phyloP scores from a whole-genome alignment of 2,113 vertebrate genomes.

The Elachura formosa region DNA sequence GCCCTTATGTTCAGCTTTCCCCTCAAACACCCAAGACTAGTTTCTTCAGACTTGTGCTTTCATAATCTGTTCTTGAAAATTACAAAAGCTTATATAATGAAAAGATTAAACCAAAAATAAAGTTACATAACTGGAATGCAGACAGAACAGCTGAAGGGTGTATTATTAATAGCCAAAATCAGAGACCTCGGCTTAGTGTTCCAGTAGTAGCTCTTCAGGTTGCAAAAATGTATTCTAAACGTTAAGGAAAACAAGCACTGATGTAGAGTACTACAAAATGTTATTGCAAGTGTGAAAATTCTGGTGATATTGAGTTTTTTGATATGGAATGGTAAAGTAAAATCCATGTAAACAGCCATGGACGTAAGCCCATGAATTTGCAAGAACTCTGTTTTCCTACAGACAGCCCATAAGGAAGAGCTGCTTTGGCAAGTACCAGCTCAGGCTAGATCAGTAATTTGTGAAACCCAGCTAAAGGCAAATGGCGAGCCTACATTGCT shows the following conservation, averaged over 20 bases:
- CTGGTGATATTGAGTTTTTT: neutral
- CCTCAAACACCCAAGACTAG: neutral
- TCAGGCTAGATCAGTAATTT: neutral
- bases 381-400: neutral
- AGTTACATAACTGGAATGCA: slow-evolving; percentile 34
- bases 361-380: neutral
- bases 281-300: neutral
- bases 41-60: neutral
- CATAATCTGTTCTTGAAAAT: slow-evolving; percentile 11
- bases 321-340: neutral
- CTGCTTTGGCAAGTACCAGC: neutral
- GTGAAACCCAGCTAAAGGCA: neutral
- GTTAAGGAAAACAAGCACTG: neutral
- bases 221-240: neutral
- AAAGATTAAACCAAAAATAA: slow-evolving; percentile 17
- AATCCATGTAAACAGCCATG: neutral
- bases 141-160: slow-evolving; percentile 13
- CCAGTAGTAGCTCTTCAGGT: neutral
- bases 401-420: neutral
- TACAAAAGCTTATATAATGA: slow-evolving; percentile 22
- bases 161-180: slow-evolving; percentile 20
- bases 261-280: neutral
- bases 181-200: neutral
- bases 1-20: neutral
- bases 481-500: fast-evolving